These are phyloP conservation scores for Temnothorax ravouxi DNA, from an alignment of 2,888 invertebrate genomes.

Conservation along the genomic window DNA sequence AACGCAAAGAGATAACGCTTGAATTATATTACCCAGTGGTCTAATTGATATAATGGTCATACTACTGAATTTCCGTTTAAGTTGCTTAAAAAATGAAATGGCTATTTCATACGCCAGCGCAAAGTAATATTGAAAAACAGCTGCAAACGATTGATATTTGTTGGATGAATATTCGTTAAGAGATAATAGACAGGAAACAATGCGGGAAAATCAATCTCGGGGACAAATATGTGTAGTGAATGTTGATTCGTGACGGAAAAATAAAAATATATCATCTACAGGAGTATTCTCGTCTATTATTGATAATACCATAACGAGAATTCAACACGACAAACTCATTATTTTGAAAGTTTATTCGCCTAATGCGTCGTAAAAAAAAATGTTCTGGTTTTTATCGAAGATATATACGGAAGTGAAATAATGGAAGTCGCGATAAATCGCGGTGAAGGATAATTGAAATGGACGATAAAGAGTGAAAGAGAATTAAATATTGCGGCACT, in stretches of 20 bases:
- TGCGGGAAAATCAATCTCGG: background rate
- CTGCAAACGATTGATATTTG: conserved; percentile 5
- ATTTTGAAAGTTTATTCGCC: conserved; percentile 13
- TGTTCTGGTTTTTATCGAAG: conserved; percentile 18
- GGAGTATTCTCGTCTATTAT: background rate
- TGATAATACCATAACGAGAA: background rate
- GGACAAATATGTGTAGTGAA: conserved; percentile 9
- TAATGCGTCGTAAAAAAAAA: background rate
- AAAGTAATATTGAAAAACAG: conserved; percentile 11
- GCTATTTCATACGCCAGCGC: background rate
- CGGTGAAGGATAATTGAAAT: conserved; percentile 13
- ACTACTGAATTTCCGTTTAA: conserved; percentile 13
- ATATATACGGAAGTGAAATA: conserved; percentile 5
- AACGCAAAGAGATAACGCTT: background rate
- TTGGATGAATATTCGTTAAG: conserved; percentile 6
- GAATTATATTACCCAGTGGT: background rate
- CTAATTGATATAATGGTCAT: conserved; percentile 5
- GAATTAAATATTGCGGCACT: conserved; percentile 31
- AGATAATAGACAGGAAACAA: background rate
- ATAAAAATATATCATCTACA: background rate
- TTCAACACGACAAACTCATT: background rate
- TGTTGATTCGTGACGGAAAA: background rate
- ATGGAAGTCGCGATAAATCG: background rate
- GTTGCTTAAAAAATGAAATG: conserved; percentile 5
- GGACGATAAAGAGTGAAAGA: conserved; percentile 3